Base-by-base conservation (phyloP, 2,888 invertebrate species). In the Torymus texanus region DNA sequence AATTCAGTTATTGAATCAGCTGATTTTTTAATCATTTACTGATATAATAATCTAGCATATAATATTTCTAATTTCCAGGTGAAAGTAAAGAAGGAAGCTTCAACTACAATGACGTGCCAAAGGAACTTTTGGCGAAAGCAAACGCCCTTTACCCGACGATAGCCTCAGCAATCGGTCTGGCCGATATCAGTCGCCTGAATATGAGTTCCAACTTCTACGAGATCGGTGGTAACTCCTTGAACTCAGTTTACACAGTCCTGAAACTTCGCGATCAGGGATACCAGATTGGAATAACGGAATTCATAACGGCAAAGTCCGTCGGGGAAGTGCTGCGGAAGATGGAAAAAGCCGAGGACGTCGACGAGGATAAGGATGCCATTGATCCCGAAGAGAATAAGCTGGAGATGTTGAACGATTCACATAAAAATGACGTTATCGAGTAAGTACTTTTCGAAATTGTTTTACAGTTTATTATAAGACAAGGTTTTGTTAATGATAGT, bases 221-320 rank as follows among this genome's bases (percentile, higher is more conserved):
- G 84, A 91, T 97, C 59, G 97, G 97, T 1, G 97, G 97, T 13
- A 96, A 97, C 87, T 97, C 97, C 0, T 91, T 97, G 21, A 97
- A 97, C 88, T 96, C 97, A 0, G 95, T 97, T 78, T 94, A 93
- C 83, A 96, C 96, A 0, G 95, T 97, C 8, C 95, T 95, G 0
- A 92, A 93, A 86, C 88, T 97, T 68, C 92, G 94, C 65, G 95
- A 96, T 75, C 93, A 93, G 86, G 96, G 96, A 13, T 96, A 95
- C 87, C 92, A 92, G 84, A 95, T 97, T 83, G 94, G 96, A 83
- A 95, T 97, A 83, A 94, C 94, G 2, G 96, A 96, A 85, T 97
- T 97, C 87, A 93, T 97, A 55, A 92, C 93, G 0, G 94, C 96
- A 0, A 91, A 93, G 50, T 94, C 92, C 86, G 91, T 97, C 72